These are phyloP conservation scores for Clarias gariepinus DNA, from an alignment of 2,113 vertebrate species.

Conservation along the genomic window DNA sequence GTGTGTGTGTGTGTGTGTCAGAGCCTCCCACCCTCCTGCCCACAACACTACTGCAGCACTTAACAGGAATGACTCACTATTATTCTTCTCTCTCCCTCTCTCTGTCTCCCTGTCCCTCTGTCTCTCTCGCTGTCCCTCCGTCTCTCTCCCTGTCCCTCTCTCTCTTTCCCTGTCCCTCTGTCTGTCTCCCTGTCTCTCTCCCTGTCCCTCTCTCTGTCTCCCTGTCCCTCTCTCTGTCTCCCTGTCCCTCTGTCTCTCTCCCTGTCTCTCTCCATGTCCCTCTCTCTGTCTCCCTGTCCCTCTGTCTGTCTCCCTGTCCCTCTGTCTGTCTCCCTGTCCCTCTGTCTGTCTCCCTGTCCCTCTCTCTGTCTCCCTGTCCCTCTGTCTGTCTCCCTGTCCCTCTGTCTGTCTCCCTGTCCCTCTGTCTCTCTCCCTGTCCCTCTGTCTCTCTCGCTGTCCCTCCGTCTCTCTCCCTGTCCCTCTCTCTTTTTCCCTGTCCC, in stretches of 20 bases:
- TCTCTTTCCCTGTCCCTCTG: too few species aligned
- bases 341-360: constrained; percentile 11
- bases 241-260: neutral
- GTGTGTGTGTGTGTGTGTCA: constrained; percentile 24
- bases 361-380: constrained; percentile 16
- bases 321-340: constrained; percentile 33
- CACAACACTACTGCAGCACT: constrained; percentile 18
- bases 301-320: neutral
- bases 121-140: too few species aligned
- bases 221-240: neutral
- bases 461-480: too few species aligned
- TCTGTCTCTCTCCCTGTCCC: constrained; percentile 29
- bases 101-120: constrained; percentile 38
- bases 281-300: neutral
- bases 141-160: too few species aligned
- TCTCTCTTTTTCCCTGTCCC: too few species aligned
- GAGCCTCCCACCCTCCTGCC: constrained; percentile 1
- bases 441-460: constrained; percentile 33
- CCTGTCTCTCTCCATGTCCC: neutral
- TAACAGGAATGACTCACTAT: constrained; percentile 31
- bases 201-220: too few species aligned
- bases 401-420: neutral
- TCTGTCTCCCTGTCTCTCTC: neutral
- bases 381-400: neutral
- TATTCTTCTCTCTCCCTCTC: neutral